Percentiles rank a stretch among this genome's conserved stretches.
Conservation (phyloP, 2,113 vertebrate species). For the Empidonax alnorum region DNA sequence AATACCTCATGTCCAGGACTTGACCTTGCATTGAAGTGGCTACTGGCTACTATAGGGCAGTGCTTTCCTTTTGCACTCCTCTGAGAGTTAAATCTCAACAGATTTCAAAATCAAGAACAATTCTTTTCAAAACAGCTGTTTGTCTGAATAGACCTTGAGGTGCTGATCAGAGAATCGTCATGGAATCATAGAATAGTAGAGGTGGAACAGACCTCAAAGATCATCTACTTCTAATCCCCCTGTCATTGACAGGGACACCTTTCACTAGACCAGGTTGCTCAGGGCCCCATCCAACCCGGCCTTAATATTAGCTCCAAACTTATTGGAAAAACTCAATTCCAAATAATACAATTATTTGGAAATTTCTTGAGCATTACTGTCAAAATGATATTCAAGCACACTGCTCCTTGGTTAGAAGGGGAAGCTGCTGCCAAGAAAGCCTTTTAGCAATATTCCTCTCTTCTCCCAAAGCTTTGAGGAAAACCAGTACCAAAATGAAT, state of each 20-base stretch:
- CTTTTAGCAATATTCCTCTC: neutral
- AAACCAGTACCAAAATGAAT: neutral
- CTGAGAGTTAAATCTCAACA: neutral
- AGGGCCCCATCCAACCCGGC: neutral
- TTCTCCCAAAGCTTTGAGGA: neutral
- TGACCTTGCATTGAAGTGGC: neutral
- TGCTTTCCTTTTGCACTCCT: neutral
- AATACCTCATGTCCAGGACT: neutral
- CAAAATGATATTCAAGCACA: neutral
- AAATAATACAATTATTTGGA: neutral
- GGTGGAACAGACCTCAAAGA: neutral
- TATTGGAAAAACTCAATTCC: no score
- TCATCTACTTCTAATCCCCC: neutral
- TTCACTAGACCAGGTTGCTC: neutral
- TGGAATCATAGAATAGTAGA: neutral
- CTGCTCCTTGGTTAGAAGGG: neutral
- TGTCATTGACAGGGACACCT: neutral
- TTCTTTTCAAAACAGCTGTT: neutral
- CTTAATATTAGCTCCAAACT: neutral
- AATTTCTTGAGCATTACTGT: accelerated
- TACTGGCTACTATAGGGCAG: neutral
- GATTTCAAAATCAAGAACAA: neutral
- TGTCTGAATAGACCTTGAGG: neutral
- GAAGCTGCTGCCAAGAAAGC: neutral
- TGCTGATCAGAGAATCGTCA: neutral